Evolutionary conservation across 2,888 invertebrate species (phyloP).

Genomic region (Danaus chrysippus): DNA sequence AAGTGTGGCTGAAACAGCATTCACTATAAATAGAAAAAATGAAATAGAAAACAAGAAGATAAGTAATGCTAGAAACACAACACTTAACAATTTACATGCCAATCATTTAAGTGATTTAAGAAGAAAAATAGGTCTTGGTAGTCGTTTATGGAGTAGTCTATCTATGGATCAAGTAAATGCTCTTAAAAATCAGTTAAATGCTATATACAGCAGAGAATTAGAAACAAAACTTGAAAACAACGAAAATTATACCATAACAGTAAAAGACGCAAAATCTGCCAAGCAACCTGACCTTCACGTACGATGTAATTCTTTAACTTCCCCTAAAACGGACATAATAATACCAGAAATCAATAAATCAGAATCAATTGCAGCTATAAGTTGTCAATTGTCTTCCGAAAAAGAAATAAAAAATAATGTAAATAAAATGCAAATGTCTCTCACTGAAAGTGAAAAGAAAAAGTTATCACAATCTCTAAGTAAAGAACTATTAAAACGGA

Average conservation of each 20-base stretch:
- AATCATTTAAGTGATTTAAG: conserved; percentile 68
- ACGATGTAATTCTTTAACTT: conserved; percentile 78
- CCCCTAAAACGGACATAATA: conserved; percentile 57
- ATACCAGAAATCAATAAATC: conserved; percentile 70
- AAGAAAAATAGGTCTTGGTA: conserved; percentile 82
- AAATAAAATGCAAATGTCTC: conserved; percentile 71
- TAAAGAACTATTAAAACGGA: conserved; percentile 84
- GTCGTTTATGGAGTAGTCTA: conserved; percentile 89
- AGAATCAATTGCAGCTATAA: conserved; percentile 78
- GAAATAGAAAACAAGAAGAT: conserved; percentile 46
- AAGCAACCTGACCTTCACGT: conserved; percentile 72
- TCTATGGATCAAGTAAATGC: conserved; percentile 91
- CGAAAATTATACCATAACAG: conserved; percentile 81
- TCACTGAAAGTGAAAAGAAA: conserved; percentile 85
- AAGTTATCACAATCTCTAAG: conserved; percentile 85
- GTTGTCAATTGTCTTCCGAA: conserved; percentile 60
- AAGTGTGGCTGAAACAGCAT: conserved; percentile 89
- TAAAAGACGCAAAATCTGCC: conserved; percentile 60
- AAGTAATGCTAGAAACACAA: conserved; percentile 47
- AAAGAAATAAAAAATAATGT: conserved; percentile 72
- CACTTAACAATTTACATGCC: conserved; percentile 46
- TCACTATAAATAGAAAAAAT: conserved; percentile 82
- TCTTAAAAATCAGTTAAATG: conserved; percentile 87
- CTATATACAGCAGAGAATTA: conserved; percentile 85
- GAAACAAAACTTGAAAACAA: conserved; percentile 58